Base-by-base conservation (phyloP, 2,113 vertebrate genomes). In the Mirza zaza region DNA sequence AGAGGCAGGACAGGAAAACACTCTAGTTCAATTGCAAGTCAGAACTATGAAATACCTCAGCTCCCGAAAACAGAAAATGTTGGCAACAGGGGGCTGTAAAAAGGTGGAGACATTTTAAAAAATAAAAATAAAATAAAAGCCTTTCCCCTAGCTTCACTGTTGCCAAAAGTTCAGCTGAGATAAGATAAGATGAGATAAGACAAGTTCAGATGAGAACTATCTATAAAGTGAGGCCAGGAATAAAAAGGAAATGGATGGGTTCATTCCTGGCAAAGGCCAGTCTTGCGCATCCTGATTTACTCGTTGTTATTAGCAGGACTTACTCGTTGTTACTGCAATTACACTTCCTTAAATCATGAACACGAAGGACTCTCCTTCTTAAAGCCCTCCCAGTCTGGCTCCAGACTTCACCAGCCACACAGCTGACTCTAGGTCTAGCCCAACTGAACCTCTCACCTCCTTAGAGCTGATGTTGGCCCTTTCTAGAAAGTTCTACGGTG, bases 401-500 rank as follows among this genome's bases (percentile, higher is more conserved):
- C 63, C 65, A 45, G 55, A 88, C n/a, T 71, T 36, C 48, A 61
- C 36, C 63, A 68, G 34, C 42, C 42, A 80, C 81, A 27, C 63
- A 59, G 13, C 4, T 63, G 21, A 82, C 27, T 65, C 25, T 27
- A 50, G 3, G 42, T 23, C 59, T 55, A 75, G 29, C 5, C 52
- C 48, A 8, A 18, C 14, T 32, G 13, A 75, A 52, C 6, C 7
- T 65, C 39, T 12, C 42, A 21, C 27, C 29, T 68, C 27, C 80
- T 84, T 59, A 87, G 59, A 82, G 39, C 15, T 81, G 39, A 76
- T 11, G 6, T 17, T 84, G 42, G 50, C 29, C 70, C 14, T 73
- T 96, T 83, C 95, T 90, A 76, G 92, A 77, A 81, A 61, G 39
- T 88, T 91, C 87, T 88, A 52, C 36, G 11, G 73, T 52, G 79